phyloP scores from a whole-genome alignment of 2,888 invertebrate species.

The Bimastos eiseni region DNA sequence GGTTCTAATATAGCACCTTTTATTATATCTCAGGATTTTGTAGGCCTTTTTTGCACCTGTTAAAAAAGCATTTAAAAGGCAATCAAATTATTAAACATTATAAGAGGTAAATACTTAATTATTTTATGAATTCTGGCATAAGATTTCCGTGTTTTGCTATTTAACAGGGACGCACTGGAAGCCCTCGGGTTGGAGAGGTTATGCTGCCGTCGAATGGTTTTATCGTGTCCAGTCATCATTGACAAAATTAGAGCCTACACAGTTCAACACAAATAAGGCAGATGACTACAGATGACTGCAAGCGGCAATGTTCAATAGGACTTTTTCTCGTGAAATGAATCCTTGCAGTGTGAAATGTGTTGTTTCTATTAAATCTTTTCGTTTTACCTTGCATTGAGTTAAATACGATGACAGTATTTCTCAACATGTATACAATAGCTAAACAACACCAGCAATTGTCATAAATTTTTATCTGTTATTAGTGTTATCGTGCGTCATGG shows the following conservation, averaged over 20 bases:
- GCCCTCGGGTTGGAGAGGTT: slow-evolving; percentile 86
- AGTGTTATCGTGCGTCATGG: too few species aligned
- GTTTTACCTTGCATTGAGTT: neutral
- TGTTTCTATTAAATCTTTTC: neutral
- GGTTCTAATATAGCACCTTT: too few species aligned
- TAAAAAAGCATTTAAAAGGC: too few species aligned
- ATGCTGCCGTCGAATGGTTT: slow-evolving; percentile 94
- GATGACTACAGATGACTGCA: neutral
- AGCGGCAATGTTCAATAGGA: neutral
- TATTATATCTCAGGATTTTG: too few species aligned
- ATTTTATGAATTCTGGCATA: neutral
- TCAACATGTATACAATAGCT: neutral
- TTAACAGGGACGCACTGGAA: slow-evolving; percentile 86
- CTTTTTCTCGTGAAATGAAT: neutral
- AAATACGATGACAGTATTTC: neutral
- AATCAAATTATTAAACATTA: too few species aligned
- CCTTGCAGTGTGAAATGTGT: neutral
- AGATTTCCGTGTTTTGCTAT: neutral
- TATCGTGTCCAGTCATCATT: slow-evolving; percentile 97
- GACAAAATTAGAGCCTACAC: slow-evolving; percentile 71
- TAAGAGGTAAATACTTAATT: neutral
- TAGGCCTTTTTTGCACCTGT: too few species aligned
- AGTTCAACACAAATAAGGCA: neutral
- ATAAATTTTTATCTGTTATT: too few species aligned
- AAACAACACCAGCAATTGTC: too few species aligned